Percentiles rank a stretch among this genome's conserved stretches.
phyloP scores from a whole-genome alignment of 2,113 vertebrate genomes.

The Motacilla alba region DNA sequence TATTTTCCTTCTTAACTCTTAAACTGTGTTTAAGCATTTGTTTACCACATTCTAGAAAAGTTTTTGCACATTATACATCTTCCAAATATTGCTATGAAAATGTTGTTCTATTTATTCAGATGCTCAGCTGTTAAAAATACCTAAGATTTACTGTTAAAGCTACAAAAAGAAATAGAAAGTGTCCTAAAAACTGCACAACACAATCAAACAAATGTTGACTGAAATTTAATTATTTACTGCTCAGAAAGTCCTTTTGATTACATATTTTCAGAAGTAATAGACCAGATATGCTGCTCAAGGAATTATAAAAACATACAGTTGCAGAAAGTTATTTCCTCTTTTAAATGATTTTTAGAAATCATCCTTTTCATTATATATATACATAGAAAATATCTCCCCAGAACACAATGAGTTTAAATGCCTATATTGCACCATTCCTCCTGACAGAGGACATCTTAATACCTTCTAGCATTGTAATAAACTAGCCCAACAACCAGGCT shows the following conservation, averaged over 20 bases:
- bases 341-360: background rate
- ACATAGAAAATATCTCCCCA: background rate
- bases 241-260: background rate
- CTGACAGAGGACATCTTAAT: rapidly evolving
- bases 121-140: background rate
- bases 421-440: background rate
- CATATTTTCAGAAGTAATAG: background rate
- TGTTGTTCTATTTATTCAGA: background rate
- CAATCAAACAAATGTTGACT: background rate
- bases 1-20: background rate
- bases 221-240: background rate
- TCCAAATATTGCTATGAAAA: background rate
- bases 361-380: background rate
- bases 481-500: background rate
- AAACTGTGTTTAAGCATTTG: background rate
- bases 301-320: background rate
- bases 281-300: background rate
- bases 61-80: background rate
- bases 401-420: background rate
- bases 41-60: background rate
- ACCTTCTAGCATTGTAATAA: background rate
- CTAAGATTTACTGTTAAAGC: background rate
- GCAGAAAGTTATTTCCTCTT: background rate
- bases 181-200: background rate
- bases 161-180: background rate